phyloP scores from a whole-genome alignment of 2,888 invertebrate species.

The Teleiodes luculella region DNA sequence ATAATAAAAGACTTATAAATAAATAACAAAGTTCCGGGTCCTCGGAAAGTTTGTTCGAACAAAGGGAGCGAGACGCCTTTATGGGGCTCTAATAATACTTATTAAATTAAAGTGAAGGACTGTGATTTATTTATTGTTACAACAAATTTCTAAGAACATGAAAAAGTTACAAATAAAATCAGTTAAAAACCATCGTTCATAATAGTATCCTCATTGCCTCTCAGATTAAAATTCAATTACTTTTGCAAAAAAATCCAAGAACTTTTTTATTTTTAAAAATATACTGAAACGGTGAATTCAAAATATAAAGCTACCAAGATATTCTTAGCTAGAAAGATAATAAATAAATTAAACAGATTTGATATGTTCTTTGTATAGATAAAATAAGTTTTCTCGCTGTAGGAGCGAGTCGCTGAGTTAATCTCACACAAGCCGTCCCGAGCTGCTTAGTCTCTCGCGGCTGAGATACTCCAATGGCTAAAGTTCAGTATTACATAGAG shows the following conservation, averaged over 20 bases:
- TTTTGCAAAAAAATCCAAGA: slow-evolving; percentile 1
- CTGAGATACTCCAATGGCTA: slow-evolving; percentile 28
- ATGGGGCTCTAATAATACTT: background rate
- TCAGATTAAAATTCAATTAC: too few species aligned
- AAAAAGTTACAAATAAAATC: too few species aligned
- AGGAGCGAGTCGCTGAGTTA: slow-evolving; percentile 16
- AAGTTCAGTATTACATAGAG: slow-evolving; percentile 33
- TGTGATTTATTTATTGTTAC: background rate
- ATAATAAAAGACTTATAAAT: background rate
- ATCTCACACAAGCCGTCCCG: slow-evolving; percentile 13
- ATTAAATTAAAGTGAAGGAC: background rate
- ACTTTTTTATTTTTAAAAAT: too few species aligned
- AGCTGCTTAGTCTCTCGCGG: slow-evolving; percentile 22
- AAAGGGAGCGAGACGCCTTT: background rate
- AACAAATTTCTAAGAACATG: too few species aligned
- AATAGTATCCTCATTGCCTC: too few species aligned
- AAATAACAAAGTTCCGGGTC: background rate
- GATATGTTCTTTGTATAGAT: too few species aligned
- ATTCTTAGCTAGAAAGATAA: too few species aligned
- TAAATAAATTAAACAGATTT: too few species aligned
- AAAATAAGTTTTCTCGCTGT: too few species aligned
- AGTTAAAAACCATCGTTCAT: too few species aligned
- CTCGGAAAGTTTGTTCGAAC: background rate
- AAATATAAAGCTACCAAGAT: too few species aligned
- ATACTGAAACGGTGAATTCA: too few species aligned